Percentiles rank a stretch among this genome's conserved stretches.
phyloP scores from a whole-genome alignment of 2,797 vertebrate genomes.

The Notolepis coatsorum region DNA sequence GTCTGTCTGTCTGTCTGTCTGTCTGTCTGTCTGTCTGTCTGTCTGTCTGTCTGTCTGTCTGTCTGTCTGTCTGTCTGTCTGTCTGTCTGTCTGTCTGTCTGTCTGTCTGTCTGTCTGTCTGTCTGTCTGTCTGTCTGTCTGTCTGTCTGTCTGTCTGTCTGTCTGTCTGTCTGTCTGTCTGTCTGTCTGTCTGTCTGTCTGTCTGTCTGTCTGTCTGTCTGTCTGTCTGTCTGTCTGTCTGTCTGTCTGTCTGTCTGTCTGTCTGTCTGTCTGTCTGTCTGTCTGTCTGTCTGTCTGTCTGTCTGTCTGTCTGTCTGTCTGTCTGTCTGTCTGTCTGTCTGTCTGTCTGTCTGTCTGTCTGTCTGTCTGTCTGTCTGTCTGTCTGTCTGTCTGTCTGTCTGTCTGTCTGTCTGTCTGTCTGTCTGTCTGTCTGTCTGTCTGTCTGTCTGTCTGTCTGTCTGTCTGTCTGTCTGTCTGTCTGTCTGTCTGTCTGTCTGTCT shows the following conservation, averaged over 20 bases:
- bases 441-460: slow-evolving; percentile 16
- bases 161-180: slow-evolving; percentile 40
- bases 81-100: slow-evolving; percentile 34
- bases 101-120: slow-evolving; percentile 44
- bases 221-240: slow-evolving; percentile 43
- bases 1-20: slow-evolving; percentile 11
- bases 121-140: slow-evolving; percentile 16
- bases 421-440: slow-evolving; percentile 44
- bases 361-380: slow-evolving; percentile 46
- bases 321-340: slow-evolving; percentile 11
- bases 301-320: slow-evolving; percentile 32
- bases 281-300: slow-evolving; percentile 43
- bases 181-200: slow-evolving; percentile 21
- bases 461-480: slow-evolving; percentile 37
- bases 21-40: slow-evolving; percentile 34
- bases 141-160: slow-evolving; percentile 37
- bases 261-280: slow-evolving; percentile 25
- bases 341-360: slow-evolving; percentile 34
- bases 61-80: slow-evolving; percentile 11
- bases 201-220: slow-evolving; percentile 34
- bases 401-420: slow-evolving; percentile 34
- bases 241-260: slow-evolving; percentile 17
- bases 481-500: slow-evolving; percentile 40
- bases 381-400: slow-evolving; percentile 11
- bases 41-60: slow-evolving; percentile 46